phyloP scores from a whole-genome alignment of 2,113 vertebrate genomes.

The Mobula birostris region DNA sequence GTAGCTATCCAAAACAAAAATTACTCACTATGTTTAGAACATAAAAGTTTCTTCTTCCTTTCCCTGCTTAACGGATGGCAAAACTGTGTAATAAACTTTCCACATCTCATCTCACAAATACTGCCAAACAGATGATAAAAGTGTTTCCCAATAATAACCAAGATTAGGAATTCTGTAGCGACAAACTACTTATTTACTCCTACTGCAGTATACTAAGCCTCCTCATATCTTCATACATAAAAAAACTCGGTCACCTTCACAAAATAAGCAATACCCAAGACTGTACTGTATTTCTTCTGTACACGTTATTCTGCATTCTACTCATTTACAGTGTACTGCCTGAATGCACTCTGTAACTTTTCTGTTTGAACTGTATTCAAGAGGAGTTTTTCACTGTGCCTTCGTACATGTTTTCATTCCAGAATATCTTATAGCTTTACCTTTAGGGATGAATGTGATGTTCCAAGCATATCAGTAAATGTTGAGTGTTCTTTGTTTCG shows the following conservation, averaged over 20 bases:
- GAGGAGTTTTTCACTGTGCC: too few relatives aligned
- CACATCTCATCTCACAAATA: background rate
- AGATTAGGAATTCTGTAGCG: background rate
- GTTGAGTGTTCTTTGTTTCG: background rate
- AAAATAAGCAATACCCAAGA: too few relatives aligned
- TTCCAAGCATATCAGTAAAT: background rate
- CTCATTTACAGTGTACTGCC: too few relatives aligned
- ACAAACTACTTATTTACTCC: background rate
- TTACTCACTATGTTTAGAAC: background rate
- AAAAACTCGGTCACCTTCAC: too few relatives aligned
- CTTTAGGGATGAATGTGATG: background rate
- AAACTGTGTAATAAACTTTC: background rate
- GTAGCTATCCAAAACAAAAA: background rate
- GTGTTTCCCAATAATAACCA: background rate
- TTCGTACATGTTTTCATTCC: background rate
- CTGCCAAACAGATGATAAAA: background rate
- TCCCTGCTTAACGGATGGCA: background rate
- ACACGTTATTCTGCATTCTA: too few relatives aligned
- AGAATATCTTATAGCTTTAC: background rate
- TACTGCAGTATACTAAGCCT: background rate
- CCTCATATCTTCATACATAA: slow-evolving; percentile 37
- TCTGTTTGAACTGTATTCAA: too few relatives aligned
- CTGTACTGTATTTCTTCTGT: too few relatives aligned
- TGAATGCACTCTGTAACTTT: too few relatives aligned
- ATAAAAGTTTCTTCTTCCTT: background rate